Evolutionary conservation across 2,888 invertebrate species (phyloP), one percentile per base, ranked within the genome.

Genomic region (Masnerella sp.): DNA sequence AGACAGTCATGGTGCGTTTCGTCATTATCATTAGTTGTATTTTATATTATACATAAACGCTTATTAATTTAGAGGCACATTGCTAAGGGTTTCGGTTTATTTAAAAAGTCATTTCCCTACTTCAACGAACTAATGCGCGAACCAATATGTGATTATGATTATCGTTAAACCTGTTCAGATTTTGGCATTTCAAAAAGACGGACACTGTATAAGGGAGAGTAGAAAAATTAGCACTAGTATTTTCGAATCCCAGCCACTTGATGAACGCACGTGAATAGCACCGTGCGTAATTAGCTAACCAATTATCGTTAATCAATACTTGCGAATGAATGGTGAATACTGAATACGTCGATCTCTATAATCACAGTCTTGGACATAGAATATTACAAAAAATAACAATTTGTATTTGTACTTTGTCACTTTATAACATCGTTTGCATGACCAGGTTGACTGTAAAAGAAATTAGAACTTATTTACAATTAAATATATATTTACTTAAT

Each of bases 11-110:
- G 40, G 49, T 49, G 61, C 51, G 43, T 59, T 45, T 58, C 30
- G 54, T 65, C 47, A 71, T 71, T 56, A 80, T 81, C 74, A 75
- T 80, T 81, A 77, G 77, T 76, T 75, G 74, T 80, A 82, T 61
- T 80, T 81, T 81, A 83, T 80, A 80, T 81, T 69, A 45, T 84
- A 83, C 81, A 82, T 75, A 82, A 83, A 85, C 81, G 81, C 85
- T 86, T 85, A 85, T 84, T 79, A 85, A 84, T 86, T 86, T 85
- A 85, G 86, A 86, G 85, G 85, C 85, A 86, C 86, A 85, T 86
- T 82, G 83, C 86, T 85, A 86, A 85, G 85, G 85, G 85, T 86
- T 80, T 85, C 81, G 81, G 82, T 85, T 82, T 79, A 79, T 81
- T 78, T 82, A 79, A 80, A 79, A 78, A 80, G 67, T 82, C 83